Conservation (phyloP, 2,797 vertebrate genomes). For the Clarias platycephalus region DNA sequence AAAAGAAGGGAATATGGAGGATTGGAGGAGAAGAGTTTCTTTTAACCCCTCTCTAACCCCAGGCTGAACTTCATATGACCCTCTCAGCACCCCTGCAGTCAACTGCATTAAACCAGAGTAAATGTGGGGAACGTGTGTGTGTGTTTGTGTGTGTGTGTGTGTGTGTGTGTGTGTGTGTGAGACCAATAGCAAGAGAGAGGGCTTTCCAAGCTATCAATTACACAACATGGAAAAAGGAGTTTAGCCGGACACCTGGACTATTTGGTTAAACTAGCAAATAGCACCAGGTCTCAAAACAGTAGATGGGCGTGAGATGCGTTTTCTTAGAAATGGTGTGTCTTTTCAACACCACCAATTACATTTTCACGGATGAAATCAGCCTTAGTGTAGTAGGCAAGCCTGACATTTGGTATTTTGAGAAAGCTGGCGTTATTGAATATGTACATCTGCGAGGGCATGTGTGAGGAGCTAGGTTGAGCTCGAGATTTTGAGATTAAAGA, state of each 20-base stretch:
- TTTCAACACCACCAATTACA: not conserved
- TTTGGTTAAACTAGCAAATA: slow-evolving; percentile 12
- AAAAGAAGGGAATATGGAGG: not conserved
- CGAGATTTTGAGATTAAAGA: slow-evolving; percentile 52
- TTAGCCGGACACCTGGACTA: slow-evolving; percentile 33
- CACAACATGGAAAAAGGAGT: slow-evolving; percentile 63
- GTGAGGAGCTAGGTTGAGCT: slow-evolving; percentile 51
- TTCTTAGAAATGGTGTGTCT: slow-evolving; percentile 57
- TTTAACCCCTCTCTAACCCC: slow-evolving; percentile 72
- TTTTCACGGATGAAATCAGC: slow-evolving; percentile 2
- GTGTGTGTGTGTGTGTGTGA: not conserved
- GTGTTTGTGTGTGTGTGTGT: not conserved
- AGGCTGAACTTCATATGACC: slow-evolving; percentile 75
- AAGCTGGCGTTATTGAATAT: slow-evolving; percentile 28
- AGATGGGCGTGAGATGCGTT: not conserved
- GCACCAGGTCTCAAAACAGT: slow-evolving; percentile 48
- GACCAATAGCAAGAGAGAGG: not conserved
- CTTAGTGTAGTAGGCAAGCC: not conserved
- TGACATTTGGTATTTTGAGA: slow-evolving; percentile 1
- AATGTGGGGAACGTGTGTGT: slow-evolving; percentile 9
- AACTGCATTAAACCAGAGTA: slow-evolving; percentile 74
- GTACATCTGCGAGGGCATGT: slow-evolving; percentile 37
- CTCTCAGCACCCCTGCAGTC: slow-evolving; percentile 63
- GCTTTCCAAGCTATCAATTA: slow-evolving; percentile 71
- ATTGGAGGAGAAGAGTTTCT: slow-evolving; percentile 58